A percentile compares a stretch with the other conserved stretches of the same genome.
phyloP scores from a whole-genome alignment of 1,140 invertebrate species.

The Brachionus paranguensis region DNA sequence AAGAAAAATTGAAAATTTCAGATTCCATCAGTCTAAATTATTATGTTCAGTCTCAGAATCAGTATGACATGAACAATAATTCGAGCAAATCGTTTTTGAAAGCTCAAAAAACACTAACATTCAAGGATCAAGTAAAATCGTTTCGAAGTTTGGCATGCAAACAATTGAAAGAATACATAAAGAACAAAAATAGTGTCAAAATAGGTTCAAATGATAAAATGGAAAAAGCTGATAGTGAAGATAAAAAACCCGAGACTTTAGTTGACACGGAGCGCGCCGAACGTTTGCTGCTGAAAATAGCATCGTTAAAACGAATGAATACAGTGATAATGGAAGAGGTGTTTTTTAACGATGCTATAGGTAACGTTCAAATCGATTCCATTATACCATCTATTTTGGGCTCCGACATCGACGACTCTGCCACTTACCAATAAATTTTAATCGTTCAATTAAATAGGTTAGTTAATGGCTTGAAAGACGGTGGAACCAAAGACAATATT shows the following conservation, averaged over 20 bases:
- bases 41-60: not conserved
- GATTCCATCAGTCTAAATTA: not conserved
- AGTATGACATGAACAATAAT: not conserved
- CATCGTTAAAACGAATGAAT: conserved; percentile 10
- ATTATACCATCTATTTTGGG: conserved; percentile 38
- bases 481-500: not conserved
- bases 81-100: not conserved
- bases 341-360: conserved; percentile 33
- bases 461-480: not conserved
- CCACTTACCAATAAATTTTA: not conserved
- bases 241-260: not conserved
- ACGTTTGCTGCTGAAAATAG: conserved; percentile 5
- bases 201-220: not conserved
- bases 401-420: conserved; percentile 1
- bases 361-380: conserved; percentile 34
- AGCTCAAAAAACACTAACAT: not conserved
- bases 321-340: conserved; percentile 39
- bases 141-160: conserved; percentile 37
- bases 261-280: not conserved
- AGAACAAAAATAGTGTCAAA: not conserved
- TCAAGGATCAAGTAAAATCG: conserved; percentile 25
- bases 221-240: conserved; percentile 18
- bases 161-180: conserved; percentile 6
- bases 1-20: not conserved
- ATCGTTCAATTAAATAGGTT: not conserved